Base-by-base conservation (phyloP, 2,888 invertebrate species). In the Pycnomerus fuliginosus region DNA sequence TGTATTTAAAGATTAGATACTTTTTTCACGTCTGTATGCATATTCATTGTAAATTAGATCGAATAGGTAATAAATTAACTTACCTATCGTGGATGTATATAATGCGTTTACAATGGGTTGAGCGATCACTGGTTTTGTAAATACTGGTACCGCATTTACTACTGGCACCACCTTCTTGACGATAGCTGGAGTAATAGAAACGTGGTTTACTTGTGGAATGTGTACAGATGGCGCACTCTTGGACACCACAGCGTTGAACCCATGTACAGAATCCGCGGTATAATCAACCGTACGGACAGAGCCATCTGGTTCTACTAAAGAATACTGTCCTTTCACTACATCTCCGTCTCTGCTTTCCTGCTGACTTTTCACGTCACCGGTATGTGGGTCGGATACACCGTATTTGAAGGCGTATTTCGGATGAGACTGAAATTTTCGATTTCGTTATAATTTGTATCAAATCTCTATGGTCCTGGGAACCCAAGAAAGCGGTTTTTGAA, bases 361-460 rank as follows among this genome's bases (percentile, higher is more conserved):
- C 54, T 80, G 80, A 1, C 74, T 73, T 61, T 81, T 81, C 57
- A 77, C 74, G 58, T 81, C 81, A 14, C 81, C 81, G 10, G 80
- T 81, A 52, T 77, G 76, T 2, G 80, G 79, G 60, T 81, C 81
- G 3, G 76, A 76, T n/a, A 81, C 80, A 22, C 80, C 73, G 56
- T 81, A 80, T 62, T 80, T 79, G 58, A 77, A 80, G 28, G 76
- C 72, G 56, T 81, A 80, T 65, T 78, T 79, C 3, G 80, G 80
- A 50, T 78, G 72, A 1, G 79, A 71, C 80, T 80, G 69, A 36
- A 58, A 60, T 11, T n/a, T 25, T n/a, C n/a, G n/a, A n/a, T n/a
- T n/a, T n/a, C n/a, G n/a, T n/a, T n/a, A n/a, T n/a, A n/a, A n/a
- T n/a, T n/a, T n/a, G n/a, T n/a, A n/a, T n/a, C n/a, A n/a, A n/a